These are phyloP conservation scores for Eupithecia centaureata DNA, from an alignment of 2,888 invertebrate genomes.

Conservation along the genomic window DNA sequence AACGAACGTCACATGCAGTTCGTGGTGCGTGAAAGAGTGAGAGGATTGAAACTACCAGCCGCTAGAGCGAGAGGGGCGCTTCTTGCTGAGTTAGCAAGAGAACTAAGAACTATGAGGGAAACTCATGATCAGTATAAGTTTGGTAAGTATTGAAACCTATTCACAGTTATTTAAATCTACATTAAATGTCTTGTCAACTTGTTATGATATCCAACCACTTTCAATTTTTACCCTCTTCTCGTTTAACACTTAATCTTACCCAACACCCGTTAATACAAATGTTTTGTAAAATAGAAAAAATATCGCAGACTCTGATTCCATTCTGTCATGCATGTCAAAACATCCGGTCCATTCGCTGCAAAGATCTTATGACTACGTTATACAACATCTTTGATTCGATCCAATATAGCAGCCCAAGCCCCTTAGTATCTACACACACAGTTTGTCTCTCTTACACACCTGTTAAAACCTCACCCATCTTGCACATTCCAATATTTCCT, in stretches of 20 bases:
- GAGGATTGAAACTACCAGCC: slow-evolving; percentile 90
- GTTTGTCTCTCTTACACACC: not conserved
- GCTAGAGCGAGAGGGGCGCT: slow-evolving; percentile 93
- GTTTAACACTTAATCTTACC: not conserved
- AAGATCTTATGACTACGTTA: too few relatives aligned
- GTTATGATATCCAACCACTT: not conserved
- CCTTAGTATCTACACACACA: too few relatives aligned
- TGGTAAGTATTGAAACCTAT: slow-evolving; percentile 53
- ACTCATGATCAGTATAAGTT: slow-evolving; percentile 89
- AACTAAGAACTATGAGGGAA: slow-evolving; percentile 93
- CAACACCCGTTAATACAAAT: not conserved
- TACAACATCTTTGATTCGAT: too few relatives aligned
- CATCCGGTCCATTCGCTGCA: not conserved
- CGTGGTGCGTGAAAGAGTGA: slow-evolving; percentile 92
- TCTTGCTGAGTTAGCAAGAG: slow-evolving; percentile 92
- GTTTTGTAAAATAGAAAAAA: not conserved
- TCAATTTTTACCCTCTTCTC: not conserved
- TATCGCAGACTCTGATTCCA: not conserved
- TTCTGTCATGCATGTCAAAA: not conserved
- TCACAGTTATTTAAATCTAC: not conserved
- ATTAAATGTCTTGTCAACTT: not conserved
- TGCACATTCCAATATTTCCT: not conserved
- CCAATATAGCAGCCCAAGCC: too few relatives aligned
- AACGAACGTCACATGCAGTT: slow-evolving; percentile 94
- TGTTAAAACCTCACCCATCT: not conserved